Conservation (phyloP, 1,140 invertebrate species). For the Pseudomyrmex dendroicus region DNA sequence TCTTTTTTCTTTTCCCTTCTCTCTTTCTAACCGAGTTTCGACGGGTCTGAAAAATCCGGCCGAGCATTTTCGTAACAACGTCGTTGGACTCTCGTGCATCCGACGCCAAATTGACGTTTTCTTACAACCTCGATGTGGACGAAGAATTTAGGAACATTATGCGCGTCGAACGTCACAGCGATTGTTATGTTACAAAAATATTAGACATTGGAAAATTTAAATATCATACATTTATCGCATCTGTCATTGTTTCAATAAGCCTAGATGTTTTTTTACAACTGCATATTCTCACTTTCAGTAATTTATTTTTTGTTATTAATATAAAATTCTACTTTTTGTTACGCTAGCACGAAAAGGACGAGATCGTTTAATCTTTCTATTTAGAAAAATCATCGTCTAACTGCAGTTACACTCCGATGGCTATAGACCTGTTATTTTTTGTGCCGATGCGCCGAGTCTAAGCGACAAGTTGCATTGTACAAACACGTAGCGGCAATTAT, state of each 20-base stretch:
- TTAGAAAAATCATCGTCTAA: conserved; percentile 54
- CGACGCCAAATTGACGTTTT: conserved; percentile 41
- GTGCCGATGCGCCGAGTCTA: conserved; percentile 71
- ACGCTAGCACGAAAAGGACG: neutral
- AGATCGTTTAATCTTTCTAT: conserved; percentile 63
- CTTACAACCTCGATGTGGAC: conserved; percentile 32
- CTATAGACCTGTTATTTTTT: conserved; percentile 49
- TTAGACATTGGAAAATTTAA: too few species aligned
- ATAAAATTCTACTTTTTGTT: conserved; percentile 8
- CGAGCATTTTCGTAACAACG: conserved; percentile 22
- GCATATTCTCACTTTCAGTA: neutral
- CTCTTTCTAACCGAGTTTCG: neutral
- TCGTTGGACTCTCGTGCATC: conserved; percentile 20
- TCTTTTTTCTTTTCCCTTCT: neutral
- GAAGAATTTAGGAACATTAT: conserved; percentile 34
- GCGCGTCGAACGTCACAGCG: conserved; percentile 8
- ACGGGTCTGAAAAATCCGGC: conserved; percentile 45
- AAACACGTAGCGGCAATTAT: conserved; percentile 84
- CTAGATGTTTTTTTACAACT: neutral
- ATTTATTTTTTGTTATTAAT: neutral
- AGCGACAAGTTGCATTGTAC: conserved; percentile 80
- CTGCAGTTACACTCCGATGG: neutral
- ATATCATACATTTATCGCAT: too few species aligned
- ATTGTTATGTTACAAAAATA: neutral
- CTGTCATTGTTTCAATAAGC: neutral